A percentile compares a stretch with the other conserved stretches of the same genome.
Evolutionary conservation across 2,888 invertebrate species (phyloP).

Genomic region (Cataglyphis altisquamis): DNA sequence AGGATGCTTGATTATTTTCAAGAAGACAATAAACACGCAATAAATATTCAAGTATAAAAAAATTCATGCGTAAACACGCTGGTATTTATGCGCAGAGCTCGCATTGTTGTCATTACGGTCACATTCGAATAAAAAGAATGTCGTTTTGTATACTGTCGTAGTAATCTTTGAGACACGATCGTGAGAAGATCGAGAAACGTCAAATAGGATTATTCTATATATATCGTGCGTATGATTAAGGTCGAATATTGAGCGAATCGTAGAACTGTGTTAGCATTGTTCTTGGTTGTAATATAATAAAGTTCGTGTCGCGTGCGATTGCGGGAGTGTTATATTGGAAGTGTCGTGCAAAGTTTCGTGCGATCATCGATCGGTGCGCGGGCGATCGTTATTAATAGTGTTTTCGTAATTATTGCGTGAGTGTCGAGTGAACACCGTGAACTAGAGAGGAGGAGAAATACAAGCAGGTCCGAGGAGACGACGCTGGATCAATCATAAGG

Average conservation of each 20-base stretch:
- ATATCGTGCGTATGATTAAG: too few relatives aligned
- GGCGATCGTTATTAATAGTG: background rate
- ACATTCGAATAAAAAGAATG: too few relatives aligned
- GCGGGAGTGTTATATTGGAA: background rate
- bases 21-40: background rate
- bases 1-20: background rate
- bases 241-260: background rate
- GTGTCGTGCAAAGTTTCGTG: background rate
- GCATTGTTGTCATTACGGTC: too few relatives aligned
- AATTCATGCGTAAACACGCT: too few relatives aligned
- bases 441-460: background rate
- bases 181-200: too few relatives aligned
- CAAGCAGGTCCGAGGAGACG: background rate
- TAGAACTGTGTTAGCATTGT: background rate
- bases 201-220: too few relatives aligned
- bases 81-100: too few relatives aligned
- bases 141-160: too few relatives aligned
- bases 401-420: background rate
- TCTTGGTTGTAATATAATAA: background rate
- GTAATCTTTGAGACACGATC: too few relatives aligned
- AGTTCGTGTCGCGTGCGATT: background rate
- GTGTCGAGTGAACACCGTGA: background rate
- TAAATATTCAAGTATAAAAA: background rate
- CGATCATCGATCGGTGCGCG: background rate
- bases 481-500: background rate